A percentile compares a stretch with the other conserved stretches of the same genome.
These are phyloP conservation scores for Hymenochirus boettgeri DNA, from an alignment of 2,113 vertebrate genomes.

Conservation along the genomic window DNA sequence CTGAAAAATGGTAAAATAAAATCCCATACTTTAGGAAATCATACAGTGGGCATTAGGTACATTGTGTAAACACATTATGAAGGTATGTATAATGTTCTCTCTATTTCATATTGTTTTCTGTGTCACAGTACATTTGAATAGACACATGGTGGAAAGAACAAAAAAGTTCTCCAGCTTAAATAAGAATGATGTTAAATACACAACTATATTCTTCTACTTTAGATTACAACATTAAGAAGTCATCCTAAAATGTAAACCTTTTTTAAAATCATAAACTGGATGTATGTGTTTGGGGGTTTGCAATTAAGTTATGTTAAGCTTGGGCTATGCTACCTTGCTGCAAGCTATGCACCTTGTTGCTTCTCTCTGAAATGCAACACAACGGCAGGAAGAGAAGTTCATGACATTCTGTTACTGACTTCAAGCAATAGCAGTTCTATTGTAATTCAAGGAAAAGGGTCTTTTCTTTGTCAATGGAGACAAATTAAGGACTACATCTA, in stretches of 20 bases:
- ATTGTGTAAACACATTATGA: no score
- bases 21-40: no score
- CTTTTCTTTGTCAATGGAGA: conserved; percentile 48
- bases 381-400: conserved; percentile 50
- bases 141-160: no score
- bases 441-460: conserved; percentile 51
- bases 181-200: not conserved
- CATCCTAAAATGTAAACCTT: not conserved
- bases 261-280: not conserved
- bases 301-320: not conserved
- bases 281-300: not conserved
- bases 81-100: no score
- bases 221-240: not conserved
- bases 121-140: no score
- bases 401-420: conserved; percentile 53
- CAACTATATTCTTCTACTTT: not conserved
- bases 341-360: not conserved
- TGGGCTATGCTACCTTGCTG: not conserved
- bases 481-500: conserved; percentile 46
- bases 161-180: not conserved
- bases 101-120: no score
- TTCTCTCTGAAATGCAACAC: not conserved
- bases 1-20: no score
- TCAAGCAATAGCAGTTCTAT: conserved; percentile 53
- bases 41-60: no score